These are phyloP conservation scores for Stenurella melanura DNA, from an alignment of 2,888 invertebrate species.

Conservation along the genomic window DNA sequence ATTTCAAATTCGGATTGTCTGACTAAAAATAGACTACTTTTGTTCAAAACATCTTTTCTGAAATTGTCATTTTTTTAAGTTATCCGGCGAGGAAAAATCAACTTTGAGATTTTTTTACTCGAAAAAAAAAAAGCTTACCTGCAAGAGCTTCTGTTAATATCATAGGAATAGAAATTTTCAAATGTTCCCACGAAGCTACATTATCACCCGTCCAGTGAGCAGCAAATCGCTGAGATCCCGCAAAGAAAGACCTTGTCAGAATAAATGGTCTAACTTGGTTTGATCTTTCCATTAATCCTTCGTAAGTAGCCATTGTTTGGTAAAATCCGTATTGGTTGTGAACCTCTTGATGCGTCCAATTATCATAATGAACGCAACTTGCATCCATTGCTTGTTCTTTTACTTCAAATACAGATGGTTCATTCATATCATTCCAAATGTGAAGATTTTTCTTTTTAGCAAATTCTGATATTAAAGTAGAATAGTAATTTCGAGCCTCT, in stretches of 20 bases:
- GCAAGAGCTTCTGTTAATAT: conserved; percentile 76
- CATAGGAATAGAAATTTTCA: conserved; percentile 90
- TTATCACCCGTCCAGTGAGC: conserved; percentile 99
- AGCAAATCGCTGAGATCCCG: conserved; percentile 90
- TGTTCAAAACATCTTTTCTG: too few species aligned
- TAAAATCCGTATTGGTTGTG: conserved; percentile 92
- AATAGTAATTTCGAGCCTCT: conserved; percentile 85
- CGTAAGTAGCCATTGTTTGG: conserved; percentile 77
- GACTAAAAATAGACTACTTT: too few species aligned
- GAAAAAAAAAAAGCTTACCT: conserved; percentile 20
- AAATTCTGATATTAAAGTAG: conserved; percentile 69
- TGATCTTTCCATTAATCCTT: conserved; percentile 75
- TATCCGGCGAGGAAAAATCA: too few species aligned
- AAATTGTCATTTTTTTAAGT: too few species aligned
- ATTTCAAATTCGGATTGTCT: too few species aligned
- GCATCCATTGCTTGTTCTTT: conserved; percentile 73
- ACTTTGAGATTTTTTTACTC: too few species aligned
- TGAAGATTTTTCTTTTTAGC: conserved; percentile 80
- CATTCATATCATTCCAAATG: conserved; percentile 99
- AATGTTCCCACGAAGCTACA: conserved; percentile 91
- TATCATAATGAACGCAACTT: conserved; percentile 79
- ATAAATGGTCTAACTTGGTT: conserved; percentile 90
- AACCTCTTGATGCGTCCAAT: conserved; percentile 89
- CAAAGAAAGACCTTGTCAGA: conserved; percentile 89
- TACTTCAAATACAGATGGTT: conserved; percentile 97